Conservation (phyloP, 1,140 invertebrate species). For the Bactericera cockerelli region DNA sequence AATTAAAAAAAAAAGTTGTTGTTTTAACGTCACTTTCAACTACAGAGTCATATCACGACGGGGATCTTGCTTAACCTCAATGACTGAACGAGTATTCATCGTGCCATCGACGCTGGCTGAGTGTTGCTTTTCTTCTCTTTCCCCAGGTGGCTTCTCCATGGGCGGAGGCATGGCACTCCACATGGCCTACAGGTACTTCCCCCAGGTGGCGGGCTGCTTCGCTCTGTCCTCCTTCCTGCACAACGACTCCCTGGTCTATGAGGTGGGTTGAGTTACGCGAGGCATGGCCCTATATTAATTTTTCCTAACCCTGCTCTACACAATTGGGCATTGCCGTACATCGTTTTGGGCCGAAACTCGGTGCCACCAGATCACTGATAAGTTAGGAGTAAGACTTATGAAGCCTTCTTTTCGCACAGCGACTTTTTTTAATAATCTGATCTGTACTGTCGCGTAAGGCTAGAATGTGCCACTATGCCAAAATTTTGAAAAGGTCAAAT, state of each 20-base stretch:
- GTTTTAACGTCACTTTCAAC: too few relatives aligned
- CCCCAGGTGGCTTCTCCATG: slow-evolving; percentile 57
- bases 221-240: slow-evolving; percentile 55
- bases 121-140: background rate
- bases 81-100: too few relatives aligned
- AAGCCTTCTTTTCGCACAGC: background rate
- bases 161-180: slow-evolving; percentile 52
- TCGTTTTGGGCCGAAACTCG: too few relatives aligned
- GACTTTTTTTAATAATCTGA: background rate
- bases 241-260: slow-evolving; percentile 38
- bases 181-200: slow-evolving; percentile 41
- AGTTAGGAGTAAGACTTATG: background rate
- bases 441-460: too few relatives aligned
- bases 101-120: too few relatives aligned
- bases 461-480: too few relatives aligned
- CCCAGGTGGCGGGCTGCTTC: slow-evolving; percentile 46
- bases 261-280: slow-evolving; percentile 10
- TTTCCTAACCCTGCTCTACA: too few relatives aligned
- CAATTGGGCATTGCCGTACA: too few relatives aligned
- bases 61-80: too few relatives aligned
- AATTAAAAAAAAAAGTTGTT: too few relatives aligned
- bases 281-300: background rate
- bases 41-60: too few relatives aligned
- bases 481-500: too few relatives aligned
- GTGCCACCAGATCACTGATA: background rate